phyloP scores from a whole-genome alignment of 2,113 vertebrate species.

The Manacus vitellinus region DNA sequence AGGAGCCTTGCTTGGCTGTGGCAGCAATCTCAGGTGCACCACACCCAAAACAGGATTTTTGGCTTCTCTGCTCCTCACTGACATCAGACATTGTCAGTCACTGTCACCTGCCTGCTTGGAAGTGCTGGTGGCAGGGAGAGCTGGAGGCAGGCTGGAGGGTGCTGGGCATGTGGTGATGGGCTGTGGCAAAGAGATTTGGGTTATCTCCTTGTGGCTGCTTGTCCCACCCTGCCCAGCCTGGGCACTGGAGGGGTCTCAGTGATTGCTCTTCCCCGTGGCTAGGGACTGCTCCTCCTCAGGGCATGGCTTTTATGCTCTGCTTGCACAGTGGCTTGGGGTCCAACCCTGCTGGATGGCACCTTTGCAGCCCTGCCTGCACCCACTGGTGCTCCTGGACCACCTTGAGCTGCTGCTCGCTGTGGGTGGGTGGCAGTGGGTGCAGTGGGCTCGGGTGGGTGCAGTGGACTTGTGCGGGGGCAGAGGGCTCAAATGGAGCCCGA shows the following conservation, averaged over 20 bases:
- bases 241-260: rapidly evolving
- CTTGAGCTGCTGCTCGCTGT: rapidly evolving
- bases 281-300: background rate
- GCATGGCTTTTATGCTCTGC: background rate
- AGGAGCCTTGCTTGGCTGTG: background rate
- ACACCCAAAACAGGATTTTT: background rate
- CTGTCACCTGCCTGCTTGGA: background rate
- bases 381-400: background rate
- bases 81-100: background rate
- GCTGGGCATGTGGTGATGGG: rapidly evolving
- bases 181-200: background rate
- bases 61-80: background rate
- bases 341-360: background rate
- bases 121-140: background rate
- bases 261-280: background rate
- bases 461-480: background rate
- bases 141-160: background rate
- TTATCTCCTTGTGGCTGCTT: background rate
- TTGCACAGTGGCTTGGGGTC: background rate
- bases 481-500: background rate
- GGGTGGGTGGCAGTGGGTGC: background rate
- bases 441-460: background rate
- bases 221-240: background rate
- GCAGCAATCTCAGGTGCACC: background rate
- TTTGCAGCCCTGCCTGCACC: background rate